A percentile compares a stretch with the other conserved stretches of the same genome.
Evolutionary conservation across 2,797 vertebrate species (phyloP).

Genomic region (Sarcophilus harrisii): DNA sequence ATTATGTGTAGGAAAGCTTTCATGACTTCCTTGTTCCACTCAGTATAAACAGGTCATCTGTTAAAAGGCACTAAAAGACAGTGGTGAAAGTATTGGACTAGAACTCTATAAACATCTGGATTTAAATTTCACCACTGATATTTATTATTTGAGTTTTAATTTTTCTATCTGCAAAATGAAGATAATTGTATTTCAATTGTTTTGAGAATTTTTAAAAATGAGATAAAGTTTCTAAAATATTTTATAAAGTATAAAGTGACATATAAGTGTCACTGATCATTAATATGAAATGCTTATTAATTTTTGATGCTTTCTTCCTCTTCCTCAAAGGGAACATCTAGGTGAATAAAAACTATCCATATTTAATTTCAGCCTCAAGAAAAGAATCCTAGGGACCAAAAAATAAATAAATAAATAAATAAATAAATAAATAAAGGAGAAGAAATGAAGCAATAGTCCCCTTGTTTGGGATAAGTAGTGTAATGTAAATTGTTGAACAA

Average conservation of each 20-base stretch:
- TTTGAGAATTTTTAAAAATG: neutral
- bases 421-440: too few relatives aligned
- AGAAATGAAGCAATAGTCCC: neutral
- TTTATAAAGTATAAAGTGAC: neutral
- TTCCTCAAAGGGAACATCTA: neutral
- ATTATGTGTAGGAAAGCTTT: too few relatives aligned
- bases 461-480: neutral
- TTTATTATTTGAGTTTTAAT: neutral
- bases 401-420: too few relatives aligned
- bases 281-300: neutral
- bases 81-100: too few relatives aligned
- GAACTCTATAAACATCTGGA: neutral
- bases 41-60: too few relatives aligned
- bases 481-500: neutral
- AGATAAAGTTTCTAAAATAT: neutral
- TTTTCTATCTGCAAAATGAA: neutral
- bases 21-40: too few relatives aligned
- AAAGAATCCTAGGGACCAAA: neutral
- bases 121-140: neutral
- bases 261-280: neutral
- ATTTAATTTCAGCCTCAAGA: neutral
- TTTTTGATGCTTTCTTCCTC: neutral
- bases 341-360: neutral
- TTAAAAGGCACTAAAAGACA: too few relatives aligned
- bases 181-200: neutral